phyloP scores from a whole-genome alignment of 2,113 vertebrate genomes.

The Corythornis cristatus region DNA sequence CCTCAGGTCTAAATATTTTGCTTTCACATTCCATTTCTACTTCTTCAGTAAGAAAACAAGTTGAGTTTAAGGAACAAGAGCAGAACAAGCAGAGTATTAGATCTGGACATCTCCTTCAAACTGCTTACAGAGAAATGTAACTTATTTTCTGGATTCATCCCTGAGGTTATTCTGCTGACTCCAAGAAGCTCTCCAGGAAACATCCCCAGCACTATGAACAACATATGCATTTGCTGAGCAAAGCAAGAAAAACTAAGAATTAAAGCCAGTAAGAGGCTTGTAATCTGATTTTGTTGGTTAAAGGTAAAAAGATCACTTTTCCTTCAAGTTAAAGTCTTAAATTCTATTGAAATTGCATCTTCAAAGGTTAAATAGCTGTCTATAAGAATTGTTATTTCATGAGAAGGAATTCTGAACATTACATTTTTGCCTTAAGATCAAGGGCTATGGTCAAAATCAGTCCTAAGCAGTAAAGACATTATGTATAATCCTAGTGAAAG shows the following conservation, averaged over 20 bases:
- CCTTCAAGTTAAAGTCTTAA: background rate
- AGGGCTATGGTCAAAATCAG: background rate
- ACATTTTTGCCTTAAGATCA: background rate
- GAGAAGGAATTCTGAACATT: background rate
- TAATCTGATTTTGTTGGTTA: background rate
- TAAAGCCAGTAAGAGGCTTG: background rate
- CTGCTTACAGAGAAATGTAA: background rate
- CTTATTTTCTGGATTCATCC: background rate
- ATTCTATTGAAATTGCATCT: background rate
- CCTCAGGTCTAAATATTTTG: background rate
- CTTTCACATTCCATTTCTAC: background rate
- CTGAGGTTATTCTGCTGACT: background rate
- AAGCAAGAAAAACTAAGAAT: background rate
- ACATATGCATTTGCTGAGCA: background rate
- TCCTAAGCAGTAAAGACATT: background rate
- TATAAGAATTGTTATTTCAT: background rate
- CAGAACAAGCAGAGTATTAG: background rate
- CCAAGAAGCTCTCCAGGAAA: background rate
- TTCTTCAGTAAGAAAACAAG: background rate
- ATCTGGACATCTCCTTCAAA: background rate
- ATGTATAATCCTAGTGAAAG: background rate
- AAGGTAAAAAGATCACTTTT: background rate
- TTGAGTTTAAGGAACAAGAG: background rate
- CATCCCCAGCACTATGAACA: background rate
- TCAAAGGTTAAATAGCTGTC: background rate